phyloP scores from a whole-genome alignment of 2,888 invertebrate species.

The Melanostoma mellinum region DNA sequence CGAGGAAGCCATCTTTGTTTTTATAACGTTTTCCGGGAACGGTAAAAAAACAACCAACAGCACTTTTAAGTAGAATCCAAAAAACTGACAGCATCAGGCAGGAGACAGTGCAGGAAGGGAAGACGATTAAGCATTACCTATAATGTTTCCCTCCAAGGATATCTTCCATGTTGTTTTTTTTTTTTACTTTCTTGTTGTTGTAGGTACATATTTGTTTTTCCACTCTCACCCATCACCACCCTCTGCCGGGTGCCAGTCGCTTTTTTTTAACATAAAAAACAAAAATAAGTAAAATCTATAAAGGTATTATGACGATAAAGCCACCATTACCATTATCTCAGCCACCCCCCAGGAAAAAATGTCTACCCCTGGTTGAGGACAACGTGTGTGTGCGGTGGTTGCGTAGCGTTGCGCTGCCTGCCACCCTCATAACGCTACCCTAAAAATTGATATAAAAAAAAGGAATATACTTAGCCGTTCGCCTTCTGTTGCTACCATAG shows the following conservation, averaged over 20 bases:
- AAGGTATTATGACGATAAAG: conserved; percentile 73
- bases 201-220: conserved; percentile 53
- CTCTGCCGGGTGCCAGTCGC: not conserved
- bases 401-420: conserved; percentile 32
- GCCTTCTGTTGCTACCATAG: conserved; percentile 68
- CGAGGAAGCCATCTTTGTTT: conserved; percentile 73
- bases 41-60: conserved; percentile 49
- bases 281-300: conserved; percentile 66
- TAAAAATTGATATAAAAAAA: conserved; percentile 40
- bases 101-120: conserved; percentile 31
- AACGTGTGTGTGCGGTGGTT: conserved; percentile 46
- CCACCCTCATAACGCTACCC: conserved; percentile 60
- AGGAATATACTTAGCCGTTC: conserved; percentile 48
- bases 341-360: conserved; percentile 53
- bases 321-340: conserved; percentile 72
- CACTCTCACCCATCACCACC: conserved; percentile 45
- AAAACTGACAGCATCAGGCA: conserved; percentile 30
- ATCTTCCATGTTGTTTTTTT: conserved; percentile 46
- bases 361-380: conserved; percentile 34
- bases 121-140: conserved; percentile 70
- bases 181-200: conserved; percentile 26
- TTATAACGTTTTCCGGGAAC: conserved; percentile 60
- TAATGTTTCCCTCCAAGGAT: conserved; percentile 65
- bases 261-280: conserved; percentile 35
- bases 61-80: conserved; percentile 38